A percentile compares a stretch with the other conserved stretches of the same genome.
phyloP scores from a whole-genome alignment of 2,113 vertebrate species.

The Ophiodon elongatus region DNA sequence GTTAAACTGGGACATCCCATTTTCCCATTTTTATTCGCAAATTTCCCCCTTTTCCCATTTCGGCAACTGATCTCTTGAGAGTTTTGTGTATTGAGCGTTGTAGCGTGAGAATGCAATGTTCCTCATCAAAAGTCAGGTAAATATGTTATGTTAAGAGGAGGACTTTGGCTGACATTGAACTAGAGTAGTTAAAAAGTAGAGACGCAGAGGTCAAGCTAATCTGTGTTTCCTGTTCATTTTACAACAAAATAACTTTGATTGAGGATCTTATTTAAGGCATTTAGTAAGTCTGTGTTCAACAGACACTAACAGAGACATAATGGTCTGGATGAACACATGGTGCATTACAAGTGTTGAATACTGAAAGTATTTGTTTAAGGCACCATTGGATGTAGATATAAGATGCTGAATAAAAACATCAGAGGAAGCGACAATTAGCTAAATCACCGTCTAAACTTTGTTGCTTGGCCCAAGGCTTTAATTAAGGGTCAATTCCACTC shows the following conservation, averaged over 20 bases:
- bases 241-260: slow-evolving; percentile 31
- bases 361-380: too few relatives aligned
- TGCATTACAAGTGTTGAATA: too few relatives aligned
- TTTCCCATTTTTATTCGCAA: neutral
- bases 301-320: slow-evolving; percentile 4
- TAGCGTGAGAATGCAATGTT: neutral
- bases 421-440: too few relatives aligned
- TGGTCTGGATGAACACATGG: neutral
- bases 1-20: neutral
- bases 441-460: too few relatives aligned
- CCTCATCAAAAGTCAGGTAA: neutral
- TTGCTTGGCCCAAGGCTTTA: too few relatives aligned
- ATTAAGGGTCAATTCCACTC: too few relatives aligned
- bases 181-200: neutral
- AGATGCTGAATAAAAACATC: too few relatives aligned
- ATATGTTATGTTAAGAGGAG: neutral
- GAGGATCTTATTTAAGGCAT: slow-evolving; percentile 35
- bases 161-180: neutral
- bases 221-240: slow-evolving; percentile 31
- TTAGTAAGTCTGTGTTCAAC: slow-evolving; percentile 37
- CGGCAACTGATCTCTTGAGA: neutral
- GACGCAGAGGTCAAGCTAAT: slow-evolving; percentile 29
- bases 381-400: too few relatives aligned
- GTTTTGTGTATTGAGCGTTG: neutral
- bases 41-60: neutral